phyloP scores from a whole-genome alignment of 2,113 vertebrate species.

The Aplodontia rufa region DNA sequence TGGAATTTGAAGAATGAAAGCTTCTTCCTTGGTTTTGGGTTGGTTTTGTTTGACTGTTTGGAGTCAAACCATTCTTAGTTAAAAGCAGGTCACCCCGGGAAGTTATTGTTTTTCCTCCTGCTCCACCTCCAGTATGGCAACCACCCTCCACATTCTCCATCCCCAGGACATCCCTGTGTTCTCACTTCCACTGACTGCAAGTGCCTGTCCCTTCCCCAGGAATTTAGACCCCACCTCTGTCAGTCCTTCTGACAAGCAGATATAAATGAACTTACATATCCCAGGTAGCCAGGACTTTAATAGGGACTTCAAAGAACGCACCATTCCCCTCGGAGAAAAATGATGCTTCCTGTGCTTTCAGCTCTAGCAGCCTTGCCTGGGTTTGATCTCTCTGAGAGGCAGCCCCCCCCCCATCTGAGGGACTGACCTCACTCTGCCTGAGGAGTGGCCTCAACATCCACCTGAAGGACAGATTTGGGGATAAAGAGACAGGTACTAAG shows the following conservation, averaged over 20 bases:
- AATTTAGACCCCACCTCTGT: fast-evolving
- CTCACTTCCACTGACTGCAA: neutral
- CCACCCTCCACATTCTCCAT: neutral
- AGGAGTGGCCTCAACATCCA: neutral
- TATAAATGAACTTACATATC: fast-evolving
- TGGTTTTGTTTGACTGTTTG: neutral
- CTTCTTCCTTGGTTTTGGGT: neutral
- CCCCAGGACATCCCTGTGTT: too few relatives aligned
- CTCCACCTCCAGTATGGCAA: neutral
- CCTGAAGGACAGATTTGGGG: neutral
- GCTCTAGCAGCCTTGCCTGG: too few relatives aligned
- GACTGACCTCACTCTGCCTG: neutral
- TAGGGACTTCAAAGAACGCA: neutral
- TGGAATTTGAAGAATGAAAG: neutral
- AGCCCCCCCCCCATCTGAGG: neutral
- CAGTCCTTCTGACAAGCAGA: neutral
- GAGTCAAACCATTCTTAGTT: neutral
- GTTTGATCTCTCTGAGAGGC: too few relatives aligned
- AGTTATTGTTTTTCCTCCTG: too few relatives aligned
- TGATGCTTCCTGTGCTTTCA: neutral
- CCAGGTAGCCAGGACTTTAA: neutral
- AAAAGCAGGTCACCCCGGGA: neutral
- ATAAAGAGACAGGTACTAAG: too few relatives aligned
- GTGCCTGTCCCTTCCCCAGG: too few relatives aligned
- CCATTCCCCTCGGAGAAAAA: neutral